Conservation (phyloP, 2,113 vertebrate species). For the Hemibagrus wyckioides region DNA sequence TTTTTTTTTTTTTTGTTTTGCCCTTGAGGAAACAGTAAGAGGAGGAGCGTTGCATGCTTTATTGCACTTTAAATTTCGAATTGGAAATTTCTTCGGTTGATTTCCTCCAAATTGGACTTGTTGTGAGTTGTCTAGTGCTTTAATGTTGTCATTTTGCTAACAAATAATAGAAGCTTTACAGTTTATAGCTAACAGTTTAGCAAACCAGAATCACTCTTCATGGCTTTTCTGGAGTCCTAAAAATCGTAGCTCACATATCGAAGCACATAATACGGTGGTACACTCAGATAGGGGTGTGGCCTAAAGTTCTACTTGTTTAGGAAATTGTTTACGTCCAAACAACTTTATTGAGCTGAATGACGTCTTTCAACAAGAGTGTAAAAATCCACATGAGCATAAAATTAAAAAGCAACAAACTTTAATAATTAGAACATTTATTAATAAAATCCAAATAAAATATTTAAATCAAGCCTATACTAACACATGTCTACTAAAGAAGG, state of each 20-base stretch:
- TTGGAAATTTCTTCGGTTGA: too few species aligned
- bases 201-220: not conserved
- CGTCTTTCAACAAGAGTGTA: too few species aligned
- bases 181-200: not conserved
- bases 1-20: not conserved
- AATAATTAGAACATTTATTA: too few species aligned
- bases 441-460: too few species aligned
- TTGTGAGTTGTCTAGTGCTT: not conserved
- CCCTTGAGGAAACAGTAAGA: conserved; percentile 18
- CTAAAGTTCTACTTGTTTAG: not conserved
- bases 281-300: not conserved
- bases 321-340: not conserved
- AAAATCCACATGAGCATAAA: too few species aligned
- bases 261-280: not conserved
- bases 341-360: not conserved
- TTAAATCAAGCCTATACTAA: too few species aligned
- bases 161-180: not conserved
- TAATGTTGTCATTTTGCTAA: not conserved
- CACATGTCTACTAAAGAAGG: too few species aligned
- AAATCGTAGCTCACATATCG: not conserved
- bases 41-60: not conserved
- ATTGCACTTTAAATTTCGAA: not conserved
- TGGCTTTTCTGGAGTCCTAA: not conserved
- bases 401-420: too few species aligned
- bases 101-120: not conserved